Evolutionary conservation across 2,113 vertebrate genomes (phyloP).

Genomic region (Crotalus helleri): DNA sequence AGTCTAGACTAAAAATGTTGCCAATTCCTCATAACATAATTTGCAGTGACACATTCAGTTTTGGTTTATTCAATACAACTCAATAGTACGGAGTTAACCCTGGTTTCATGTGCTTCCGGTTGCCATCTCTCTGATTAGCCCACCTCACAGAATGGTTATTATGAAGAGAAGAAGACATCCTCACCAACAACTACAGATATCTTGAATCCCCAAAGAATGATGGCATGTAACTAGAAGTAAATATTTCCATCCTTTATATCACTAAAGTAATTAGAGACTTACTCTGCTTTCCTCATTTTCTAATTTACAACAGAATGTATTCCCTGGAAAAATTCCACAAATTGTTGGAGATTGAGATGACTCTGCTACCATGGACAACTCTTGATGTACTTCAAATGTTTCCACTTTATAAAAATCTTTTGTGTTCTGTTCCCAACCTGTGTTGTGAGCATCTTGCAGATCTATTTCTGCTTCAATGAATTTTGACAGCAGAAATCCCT

Average conservation of each 20-base stretch:
- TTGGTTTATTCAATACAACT: not conserved
- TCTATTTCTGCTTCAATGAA: slow-evolving; percentile 11
- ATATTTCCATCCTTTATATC: not conserved
- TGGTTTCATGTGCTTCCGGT: not conserved
- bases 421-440: rapidly evolving
- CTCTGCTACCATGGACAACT: not conserved
- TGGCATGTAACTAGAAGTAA: not conserved
- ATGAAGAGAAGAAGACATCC: not conserved
- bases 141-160: not conserved
- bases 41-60: not conserved
- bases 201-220: not conserved
- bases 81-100: not conserved
- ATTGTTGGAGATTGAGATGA: not conserved
- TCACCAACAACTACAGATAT: not conserved
- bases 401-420: not conserved
- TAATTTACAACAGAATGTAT: not conserved
- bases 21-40: not conserved
- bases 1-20: not conserved
- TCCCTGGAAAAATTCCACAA: not conserved
- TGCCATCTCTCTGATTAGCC: not conserved
- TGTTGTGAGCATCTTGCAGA: slow-evolving; percentile 1
- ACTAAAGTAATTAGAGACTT: not conserved
- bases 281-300: not conserved
- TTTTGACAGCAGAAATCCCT: slow-evolving; percentile 35
- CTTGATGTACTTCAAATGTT: not conserved